A percentile compares a stretch with the other conserved stretches of the same genome.
Evolutionary conservation across 2,888 invertebrate genomes (phyloP).

Genomic region (Eurytoma californica): DNA sequence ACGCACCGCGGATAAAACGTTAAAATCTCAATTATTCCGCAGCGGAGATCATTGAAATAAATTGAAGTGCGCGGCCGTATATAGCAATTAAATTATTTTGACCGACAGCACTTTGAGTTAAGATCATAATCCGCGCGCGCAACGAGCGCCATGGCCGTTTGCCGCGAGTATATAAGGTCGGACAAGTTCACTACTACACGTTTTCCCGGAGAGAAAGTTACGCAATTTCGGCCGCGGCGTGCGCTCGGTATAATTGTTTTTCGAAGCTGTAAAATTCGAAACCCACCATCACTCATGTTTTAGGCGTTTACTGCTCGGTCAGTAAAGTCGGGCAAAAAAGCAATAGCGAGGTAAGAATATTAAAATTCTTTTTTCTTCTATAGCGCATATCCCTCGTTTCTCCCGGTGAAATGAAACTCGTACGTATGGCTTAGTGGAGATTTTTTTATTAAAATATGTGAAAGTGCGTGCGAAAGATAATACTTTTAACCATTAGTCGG

Average conservation of each 20-base stretch:
- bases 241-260: conserved; percentile 8
- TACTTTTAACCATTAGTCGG: too few species aligned
- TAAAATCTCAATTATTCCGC: not conserved
- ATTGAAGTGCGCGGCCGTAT: not conserved
- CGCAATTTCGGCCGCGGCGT: conserved; percentile 3
- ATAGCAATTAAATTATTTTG: conserved; percentile 38
- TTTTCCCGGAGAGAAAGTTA: conserved; percentile 6
- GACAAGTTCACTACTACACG: conserved; percentile 14
- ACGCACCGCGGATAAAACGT: not conserved
- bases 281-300: not conserved
- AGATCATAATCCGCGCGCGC: conserved; percentile 29
- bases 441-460: not conserved
- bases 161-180: not conserved
- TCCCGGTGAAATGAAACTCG: not conserved
- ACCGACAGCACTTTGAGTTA: conserved; percentile 3
- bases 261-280: conserved; percentile 27
- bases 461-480: too few species aligned
- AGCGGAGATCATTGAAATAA: not conserved
- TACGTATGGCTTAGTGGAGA: not conserved
- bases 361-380: not conserved
- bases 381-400: not conserved
- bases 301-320: not conserved
- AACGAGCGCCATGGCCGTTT: not conserved
- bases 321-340: not conserved
- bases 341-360: not conserved